Conservation (phyloP, 2,797 vertebrate genomes). For the Argya squamiceps region DNA sequence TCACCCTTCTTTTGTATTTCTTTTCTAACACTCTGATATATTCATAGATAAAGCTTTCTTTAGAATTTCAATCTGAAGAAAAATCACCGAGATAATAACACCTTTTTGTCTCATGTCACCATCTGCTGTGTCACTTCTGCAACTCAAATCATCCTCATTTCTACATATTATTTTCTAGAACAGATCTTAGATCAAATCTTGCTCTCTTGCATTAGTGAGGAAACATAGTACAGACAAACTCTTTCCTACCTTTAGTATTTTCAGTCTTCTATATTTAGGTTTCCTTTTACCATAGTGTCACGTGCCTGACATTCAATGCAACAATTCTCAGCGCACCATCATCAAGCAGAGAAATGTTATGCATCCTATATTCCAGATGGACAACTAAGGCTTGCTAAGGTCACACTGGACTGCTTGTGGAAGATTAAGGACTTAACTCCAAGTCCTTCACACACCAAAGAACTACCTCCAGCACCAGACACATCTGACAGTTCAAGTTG, state of each 20-base stretch:
- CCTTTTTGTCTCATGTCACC: constrained; percentile 4
- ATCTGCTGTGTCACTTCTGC: not conserved
- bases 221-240: not conserved
- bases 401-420: not conserved
- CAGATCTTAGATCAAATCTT: not conserved
- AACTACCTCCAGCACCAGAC: not conserved
- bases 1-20: constrained; percentile 18
- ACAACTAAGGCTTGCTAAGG: not conserved
- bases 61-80: not conserved
- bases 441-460: not conserved
- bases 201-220: not conserved
- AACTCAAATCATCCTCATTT: not conserved
- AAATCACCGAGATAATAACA: constrained; percentile 1
- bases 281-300: not conserved
- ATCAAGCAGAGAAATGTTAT: not conserved
- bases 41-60: not conserved
- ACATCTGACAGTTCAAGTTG: not conserved
- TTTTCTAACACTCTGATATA: not conserved
- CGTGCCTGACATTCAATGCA: not conserved
- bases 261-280: not conserved
- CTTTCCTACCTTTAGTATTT: not conserved
- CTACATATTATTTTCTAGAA: not conserved
- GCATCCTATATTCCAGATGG: not conserved
- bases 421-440: not conserved
- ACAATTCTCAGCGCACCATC: not conserved